Conservation (phyloP, 2,113 vertebrate species). For the Actenoides lindsayi region DNA sequence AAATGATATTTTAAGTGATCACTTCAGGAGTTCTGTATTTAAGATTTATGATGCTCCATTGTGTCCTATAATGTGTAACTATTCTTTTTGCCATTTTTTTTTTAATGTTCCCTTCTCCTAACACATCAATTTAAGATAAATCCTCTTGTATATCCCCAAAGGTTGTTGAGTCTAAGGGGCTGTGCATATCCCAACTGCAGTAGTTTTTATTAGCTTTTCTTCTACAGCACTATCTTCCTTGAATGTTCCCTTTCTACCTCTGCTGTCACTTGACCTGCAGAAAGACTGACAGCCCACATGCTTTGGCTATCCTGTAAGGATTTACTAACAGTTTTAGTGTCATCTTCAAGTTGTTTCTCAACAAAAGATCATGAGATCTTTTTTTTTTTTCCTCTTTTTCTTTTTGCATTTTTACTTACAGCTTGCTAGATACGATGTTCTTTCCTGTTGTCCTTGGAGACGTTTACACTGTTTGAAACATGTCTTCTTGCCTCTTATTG, state of each 20-base stretch:
- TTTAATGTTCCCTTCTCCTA: neutral
- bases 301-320: neutral
- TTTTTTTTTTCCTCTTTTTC: too few species aligned
- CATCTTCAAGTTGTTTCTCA: neutral
- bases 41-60: neutral
- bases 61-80: neutral
- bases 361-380: neutral
- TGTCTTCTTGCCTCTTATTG: neutral
- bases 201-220: neutral
- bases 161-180: neutral
- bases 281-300: neutral
- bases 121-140: neutral
- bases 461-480: neutral
- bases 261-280: neutral
- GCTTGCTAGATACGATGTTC: neutral
- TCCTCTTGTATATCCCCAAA: neutral
- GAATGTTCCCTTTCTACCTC: neutral
- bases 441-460: neutral
- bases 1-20: neutral
- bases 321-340: neutral
- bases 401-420: neutral
- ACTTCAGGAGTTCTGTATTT: neutral
- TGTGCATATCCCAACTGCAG: neutral
- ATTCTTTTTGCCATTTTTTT: neutral
- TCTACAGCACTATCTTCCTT: neutral